Conservation (phyloP, 2,113 vertebrate genomes). For the Psittacus erithacus region DNA sequence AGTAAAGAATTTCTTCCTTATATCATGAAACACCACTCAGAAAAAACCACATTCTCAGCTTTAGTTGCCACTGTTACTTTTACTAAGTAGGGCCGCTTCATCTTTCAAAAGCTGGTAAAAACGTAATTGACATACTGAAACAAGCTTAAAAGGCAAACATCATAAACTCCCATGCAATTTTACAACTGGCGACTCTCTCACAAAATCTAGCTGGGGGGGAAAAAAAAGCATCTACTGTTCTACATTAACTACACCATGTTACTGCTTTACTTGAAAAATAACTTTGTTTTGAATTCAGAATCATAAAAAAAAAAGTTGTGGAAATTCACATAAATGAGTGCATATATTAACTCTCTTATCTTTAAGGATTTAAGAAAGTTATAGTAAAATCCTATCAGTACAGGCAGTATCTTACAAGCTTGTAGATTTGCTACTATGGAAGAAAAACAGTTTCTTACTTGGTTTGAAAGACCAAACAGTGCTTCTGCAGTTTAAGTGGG, state of each 20-base stretch:
- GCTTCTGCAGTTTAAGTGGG: not conserved
- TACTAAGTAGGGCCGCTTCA: not conserved
- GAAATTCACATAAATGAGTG: not conserved
- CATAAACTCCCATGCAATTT: not conserved
- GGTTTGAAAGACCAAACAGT: rapidly evolving
- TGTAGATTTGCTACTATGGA: not conserved
- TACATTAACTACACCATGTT: not conserved
- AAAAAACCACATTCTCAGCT: not conserved
- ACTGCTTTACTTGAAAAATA: not conserved
- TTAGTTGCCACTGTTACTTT: not conserved
- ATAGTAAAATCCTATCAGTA: not conserved
- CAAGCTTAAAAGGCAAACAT: not conserved
- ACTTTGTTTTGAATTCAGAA: not conserved
- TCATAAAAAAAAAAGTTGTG: not conserved
- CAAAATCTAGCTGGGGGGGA: not conserved
- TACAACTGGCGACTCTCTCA: not conserved
- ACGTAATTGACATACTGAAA: not conserved
- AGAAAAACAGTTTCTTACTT: not conserved
- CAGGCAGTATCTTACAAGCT: not conserved
- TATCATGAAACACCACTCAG: not conserved
- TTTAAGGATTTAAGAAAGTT: not conserved
- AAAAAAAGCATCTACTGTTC: not conserved
- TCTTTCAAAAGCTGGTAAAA: not conserved
- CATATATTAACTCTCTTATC: not conserved
- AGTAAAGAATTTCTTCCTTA: not conserved